Evolutionary conservation across 2,113 vertebrate species (phyloP).

Genomic region (Cottus gobio): DNA sequence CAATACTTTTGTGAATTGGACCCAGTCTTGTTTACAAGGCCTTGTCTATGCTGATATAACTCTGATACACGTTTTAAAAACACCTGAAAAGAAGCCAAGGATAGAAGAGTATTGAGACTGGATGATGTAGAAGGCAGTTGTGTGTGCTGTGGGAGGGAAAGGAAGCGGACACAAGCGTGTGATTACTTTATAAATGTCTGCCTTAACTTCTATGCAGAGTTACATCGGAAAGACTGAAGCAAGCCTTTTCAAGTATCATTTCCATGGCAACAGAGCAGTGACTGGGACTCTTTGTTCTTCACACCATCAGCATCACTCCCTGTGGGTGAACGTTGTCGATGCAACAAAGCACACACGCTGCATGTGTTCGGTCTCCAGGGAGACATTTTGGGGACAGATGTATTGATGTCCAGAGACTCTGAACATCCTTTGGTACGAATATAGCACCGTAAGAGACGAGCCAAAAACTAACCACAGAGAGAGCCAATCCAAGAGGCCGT

Average conservation of each 20-base stretch:
- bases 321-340: slow-evolving; percentile 28
- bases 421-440: slow-evolving; percentile 28
- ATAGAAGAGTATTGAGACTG: background rate
- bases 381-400: slow-evolving; percentile 28
- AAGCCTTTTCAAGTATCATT: slow-evolving; percentile 47
- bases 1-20: background rate
- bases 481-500: background rate
- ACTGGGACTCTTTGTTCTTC: slow-evolving; percentile 53
- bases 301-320: slow-evolving; percentile 13
- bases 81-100: background rate
- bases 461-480: background rate
- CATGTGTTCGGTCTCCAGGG: slow-evolving; percentile 21
- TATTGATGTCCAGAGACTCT: slow-evolving; percentile 34
- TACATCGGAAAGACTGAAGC: slow-evolving; percentile 20
- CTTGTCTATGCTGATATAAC: background rate
- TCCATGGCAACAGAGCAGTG: slow-evolving; percentile 53
- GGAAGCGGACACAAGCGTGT: background rate
- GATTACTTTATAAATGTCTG: slow-evolving; percentile 32
- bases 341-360: slow-evolving; percentile 8
- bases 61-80: background rate
- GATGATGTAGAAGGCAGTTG: slow-evolving; percentile 13
- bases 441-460: slow-evolving; percentile 6
- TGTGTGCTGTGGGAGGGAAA: background rate
- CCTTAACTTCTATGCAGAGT: slow-evolving; percentile 22
- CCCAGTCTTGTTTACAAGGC: background rate